Conservation (phyloP, 2,113 vertebrate species). For the Chloroceryle aenea region DNA sequence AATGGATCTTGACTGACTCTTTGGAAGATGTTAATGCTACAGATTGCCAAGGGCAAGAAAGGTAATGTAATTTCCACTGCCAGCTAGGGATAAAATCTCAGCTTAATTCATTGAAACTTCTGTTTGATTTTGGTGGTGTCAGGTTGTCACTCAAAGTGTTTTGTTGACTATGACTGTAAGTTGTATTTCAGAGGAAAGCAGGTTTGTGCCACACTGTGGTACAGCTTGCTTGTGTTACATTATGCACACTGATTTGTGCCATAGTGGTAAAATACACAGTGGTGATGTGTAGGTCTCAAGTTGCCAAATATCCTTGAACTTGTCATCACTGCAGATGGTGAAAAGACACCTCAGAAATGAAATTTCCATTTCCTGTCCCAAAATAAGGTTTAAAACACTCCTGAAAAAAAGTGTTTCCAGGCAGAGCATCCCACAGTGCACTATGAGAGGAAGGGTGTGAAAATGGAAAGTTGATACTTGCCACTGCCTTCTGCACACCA, state of each 20-base stretch:
- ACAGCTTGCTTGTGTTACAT: background rate
- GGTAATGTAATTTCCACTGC: background rate
- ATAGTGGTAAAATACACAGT: background rate
- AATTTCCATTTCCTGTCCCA: background rate
- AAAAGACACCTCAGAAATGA: background rate
- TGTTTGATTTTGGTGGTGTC: background rate
- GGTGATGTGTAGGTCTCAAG: background rate
- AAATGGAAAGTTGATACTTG: background rate
- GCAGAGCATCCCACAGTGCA: fast-evolving
- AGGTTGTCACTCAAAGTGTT: background rate
- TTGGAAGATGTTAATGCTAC: background rate
- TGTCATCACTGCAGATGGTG: background rate
- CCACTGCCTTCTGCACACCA: background rate
- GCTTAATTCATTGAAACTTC: background rate
- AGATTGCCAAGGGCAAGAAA: background rate
- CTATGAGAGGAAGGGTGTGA: background rate
- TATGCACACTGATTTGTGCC: background rate
- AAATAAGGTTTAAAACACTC: background rate
- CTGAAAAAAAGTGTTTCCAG: background rate
- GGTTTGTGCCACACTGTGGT: background rate
- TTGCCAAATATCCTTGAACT: background rate
- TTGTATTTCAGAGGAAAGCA: background rate
- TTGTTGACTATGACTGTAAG: background rate
- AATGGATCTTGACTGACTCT: background rate
- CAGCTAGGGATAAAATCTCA: background rate